A percentile compares a stretch with the other conserved stretches of the same genome.
These are phyloP conservation scores for Upupa epops DNA, from an alignment of 2,113 vertebrate species.

Conservation along the genomic window DNA sequence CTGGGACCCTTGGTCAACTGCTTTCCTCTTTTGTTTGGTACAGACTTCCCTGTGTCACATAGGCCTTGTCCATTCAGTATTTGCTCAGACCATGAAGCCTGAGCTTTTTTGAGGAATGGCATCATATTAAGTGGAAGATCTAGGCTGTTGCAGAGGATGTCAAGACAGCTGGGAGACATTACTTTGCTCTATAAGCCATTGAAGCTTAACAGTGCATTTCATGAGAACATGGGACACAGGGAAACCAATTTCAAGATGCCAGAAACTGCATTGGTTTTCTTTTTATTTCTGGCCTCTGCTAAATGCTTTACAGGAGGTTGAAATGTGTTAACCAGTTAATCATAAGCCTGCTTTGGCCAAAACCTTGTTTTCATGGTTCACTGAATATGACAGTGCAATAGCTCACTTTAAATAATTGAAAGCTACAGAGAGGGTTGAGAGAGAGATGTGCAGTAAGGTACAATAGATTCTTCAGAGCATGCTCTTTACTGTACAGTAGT, in stretches of 20 bases:
- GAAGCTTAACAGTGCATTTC: neutral
- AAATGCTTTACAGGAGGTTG: constrained; percentile 21
- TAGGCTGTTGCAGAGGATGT: neutral
- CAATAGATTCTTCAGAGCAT: neutral
- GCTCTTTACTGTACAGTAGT: neutral
- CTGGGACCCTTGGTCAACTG: neutral
- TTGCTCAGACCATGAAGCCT: neutral
- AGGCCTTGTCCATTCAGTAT: neutral
- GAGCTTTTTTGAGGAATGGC: neutral
- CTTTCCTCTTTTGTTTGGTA: neutral
- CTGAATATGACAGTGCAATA: constrained; percentile 12
- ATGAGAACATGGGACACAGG: neutral
- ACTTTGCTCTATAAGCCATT: neutral
- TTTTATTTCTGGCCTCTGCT: constrained; percentile 13
- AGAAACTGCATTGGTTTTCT: neutral
- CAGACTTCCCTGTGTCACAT: neutral
- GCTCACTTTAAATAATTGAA: constrained; percentile 46
- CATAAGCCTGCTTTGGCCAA: constrained; percentile 8
- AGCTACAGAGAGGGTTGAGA: neutral
- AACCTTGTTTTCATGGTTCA: constrained; percentile 39
- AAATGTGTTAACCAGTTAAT: constrained; percentile 38
- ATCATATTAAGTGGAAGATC: neutral
- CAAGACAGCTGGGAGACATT: neutral
- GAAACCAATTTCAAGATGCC: neutral
- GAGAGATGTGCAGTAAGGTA: neutral